Conservation (phyloP, 1,140 invertebrate genomes). For the Armadillidium nasatum region DNA sequence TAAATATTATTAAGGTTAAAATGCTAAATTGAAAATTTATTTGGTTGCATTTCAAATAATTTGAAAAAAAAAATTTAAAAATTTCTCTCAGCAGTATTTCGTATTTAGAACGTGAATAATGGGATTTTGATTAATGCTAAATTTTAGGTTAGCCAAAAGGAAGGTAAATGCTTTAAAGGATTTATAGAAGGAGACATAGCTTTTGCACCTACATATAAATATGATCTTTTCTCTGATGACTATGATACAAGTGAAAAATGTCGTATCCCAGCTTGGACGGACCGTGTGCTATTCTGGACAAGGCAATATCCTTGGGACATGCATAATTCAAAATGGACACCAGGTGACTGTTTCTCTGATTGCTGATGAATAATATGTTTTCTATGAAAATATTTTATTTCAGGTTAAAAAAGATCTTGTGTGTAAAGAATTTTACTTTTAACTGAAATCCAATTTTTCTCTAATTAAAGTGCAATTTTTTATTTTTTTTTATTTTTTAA, state of each 20-base stretch:
- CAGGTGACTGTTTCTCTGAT: constrained; percentile 49
- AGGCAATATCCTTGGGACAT: constrained; percentile 57
- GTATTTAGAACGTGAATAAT: not conserved
- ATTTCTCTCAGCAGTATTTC: not conserved
- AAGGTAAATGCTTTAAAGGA: constrained; percentile 86
- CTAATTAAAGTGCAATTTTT: too few species aligned
- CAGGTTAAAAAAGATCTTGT: too few species aligned
- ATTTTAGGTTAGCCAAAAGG: constrained; percentile 63
- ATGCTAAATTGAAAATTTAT: not conserved
- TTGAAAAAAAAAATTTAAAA: not conserved
- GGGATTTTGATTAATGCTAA: not conserved
- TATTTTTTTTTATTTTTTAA: too few species aligned
- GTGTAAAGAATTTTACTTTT: too few species aligned
- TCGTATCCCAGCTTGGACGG: constrained; percentile 95
- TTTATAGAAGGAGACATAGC: constrained; percentile 87
- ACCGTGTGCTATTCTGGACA: constrained; percentile 85
- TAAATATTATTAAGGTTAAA: not conserved
- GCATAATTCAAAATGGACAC: constrained; percentile 45
- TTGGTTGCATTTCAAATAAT: not conserved
- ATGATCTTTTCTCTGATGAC: constrained; percentile 97
- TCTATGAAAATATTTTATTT: too few species aligned
- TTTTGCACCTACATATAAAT: constrained; percentile 98
- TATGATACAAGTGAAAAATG: constrained; percentile 99
- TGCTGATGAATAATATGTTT: too few species aligned
- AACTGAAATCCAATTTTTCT: too few species aligned